Percentiles rank a stretch among this genome's conserved stretches.
Evolutionary conservation across 2,888 invertebrate genomes (phyloP).

Genomic region (Tipula confusa): DNA sequence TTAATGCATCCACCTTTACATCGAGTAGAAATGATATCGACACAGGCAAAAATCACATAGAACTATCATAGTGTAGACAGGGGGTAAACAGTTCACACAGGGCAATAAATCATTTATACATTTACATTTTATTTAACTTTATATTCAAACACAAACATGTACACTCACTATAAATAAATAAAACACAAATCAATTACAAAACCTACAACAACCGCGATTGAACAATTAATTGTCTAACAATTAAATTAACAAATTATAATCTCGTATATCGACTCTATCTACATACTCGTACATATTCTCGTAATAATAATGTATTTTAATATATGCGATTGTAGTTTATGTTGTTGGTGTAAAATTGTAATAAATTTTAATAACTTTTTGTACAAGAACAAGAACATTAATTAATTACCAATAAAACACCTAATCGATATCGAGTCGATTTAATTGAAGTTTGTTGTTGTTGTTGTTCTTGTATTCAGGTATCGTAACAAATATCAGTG

Average conservation of each 20-base stretch:
- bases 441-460: neutral
- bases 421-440: neutral
- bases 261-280: neutral
- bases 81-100: too few relatives aligned
- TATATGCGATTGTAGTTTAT: neutral
- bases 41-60: too few relatives aligned
- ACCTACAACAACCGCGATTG: neutral
- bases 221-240: neutral
- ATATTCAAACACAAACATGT: neutral
- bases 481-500: too few relatives aligned
- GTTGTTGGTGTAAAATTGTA: constrained; percentile 25
- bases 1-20: too few relatives aligned
- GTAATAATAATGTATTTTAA: neutral
- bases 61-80: too few relatives aligned
- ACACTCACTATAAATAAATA: neutral
- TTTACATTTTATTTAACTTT: neutral
- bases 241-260: constrained; percentile 20
- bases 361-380: neutral
- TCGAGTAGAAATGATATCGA: too few relatives aligned
- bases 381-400: constrained; percentile 14
- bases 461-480: too few relatives aligned
- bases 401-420: constrained; percentile 20
- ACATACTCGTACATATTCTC: neutral
- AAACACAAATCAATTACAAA: neutral
- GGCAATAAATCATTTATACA: neutral